Evolutionary conservation across 2,113 vertebrate species (phyloP).

Genomic region (Phrynosoma platyrhinos): DNA sequence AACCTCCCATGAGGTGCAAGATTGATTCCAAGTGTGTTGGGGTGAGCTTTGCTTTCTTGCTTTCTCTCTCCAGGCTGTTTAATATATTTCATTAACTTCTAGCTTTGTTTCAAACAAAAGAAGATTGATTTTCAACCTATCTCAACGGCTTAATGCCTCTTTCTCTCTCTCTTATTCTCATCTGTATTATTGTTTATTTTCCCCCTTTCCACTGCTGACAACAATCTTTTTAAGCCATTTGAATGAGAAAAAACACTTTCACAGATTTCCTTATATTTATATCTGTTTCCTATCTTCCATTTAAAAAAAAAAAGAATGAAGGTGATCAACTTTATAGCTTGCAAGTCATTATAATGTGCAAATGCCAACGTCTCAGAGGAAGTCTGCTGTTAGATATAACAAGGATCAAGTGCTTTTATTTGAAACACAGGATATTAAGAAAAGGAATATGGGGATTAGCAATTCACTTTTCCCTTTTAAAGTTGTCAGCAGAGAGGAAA

Average conservation of each 20-base stretch:
- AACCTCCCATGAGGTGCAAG: background rate
- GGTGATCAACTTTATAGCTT: conserved; percentile 31
- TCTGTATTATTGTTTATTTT: conserved; percentile 20
- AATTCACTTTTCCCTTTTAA: conserved; percentile 51
- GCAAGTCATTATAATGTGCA: conserved; percentile 56
- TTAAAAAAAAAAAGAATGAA: conserved; percentile 7
- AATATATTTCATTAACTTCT: conserved; percentile 34
- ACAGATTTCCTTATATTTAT: conserved; percentile 16
- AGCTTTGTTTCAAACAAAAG: conserved; percentile 39
- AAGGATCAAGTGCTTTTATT: conserved; percentile 48
- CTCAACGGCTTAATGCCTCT: background rate
- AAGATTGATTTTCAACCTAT: conserved; percentile 24
- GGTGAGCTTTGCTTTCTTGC: background rate
- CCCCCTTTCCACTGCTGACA: conserved; percentile 16
- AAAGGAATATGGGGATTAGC: conserved; percentile 24
- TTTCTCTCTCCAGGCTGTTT: conserved; percentile 30
- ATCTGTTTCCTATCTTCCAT: conserved; percentile 25
- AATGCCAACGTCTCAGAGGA: conserved; percentile 41
- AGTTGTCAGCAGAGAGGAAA: conserved; percentile 57
- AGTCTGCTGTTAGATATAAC: conserved; percentile 18
- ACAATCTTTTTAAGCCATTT: conserved; percentile 8
- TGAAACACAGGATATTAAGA: conserved; percentile 45
- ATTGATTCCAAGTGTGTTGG: background rate
- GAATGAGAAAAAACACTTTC: background rate
- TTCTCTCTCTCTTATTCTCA: background rate